Conservation (phyloP, 2,113 vertebrate species). For the Lycocorax pyrrhopterus region DNA sequence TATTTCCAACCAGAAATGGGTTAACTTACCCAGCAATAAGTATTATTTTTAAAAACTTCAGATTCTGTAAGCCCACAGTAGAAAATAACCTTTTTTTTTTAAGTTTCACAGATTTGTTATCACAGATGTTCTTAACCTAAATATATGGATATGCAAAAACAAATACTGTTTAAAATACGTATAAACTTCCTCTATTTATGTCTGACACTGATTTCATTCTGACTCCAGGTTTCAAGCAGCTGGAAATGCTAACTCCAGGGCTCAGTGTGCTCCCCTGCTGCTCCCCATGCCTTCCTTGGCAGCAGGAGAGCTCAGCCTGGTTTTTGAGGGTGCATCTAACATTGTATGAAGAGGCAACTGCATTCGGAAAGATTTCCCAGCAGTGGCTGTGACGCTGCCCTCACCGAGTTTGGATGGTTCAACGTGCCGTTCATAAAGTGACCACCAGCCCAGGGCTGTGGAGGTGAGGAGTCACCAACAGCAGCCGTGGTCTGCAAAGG, state of each 20-base stretch:
- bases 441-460: neutral
- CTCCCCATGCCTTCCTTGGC: neutral
- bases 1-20: neutral
- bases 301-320: neutral
- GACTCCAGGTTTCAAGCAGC: constrained; percentile 25
- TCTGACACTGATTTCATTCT: constrained; percentile 22
- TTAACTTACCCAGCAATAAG: neutral
- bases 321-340: neutral
- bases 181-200: constrained; percentile 66
- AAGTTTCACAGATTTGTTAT: constrained; percentile 16
- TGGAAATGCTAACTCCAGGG: neutral
- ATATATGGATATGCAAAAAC: constrained; percentile 42
- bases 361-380: neutral
- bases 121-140: constrained; percentile 61
- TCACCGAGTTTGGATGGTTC: neutral
- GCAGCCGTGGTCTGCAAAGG: neutral
- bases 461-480: neutral
- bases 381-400: neutral
- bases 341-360: neutral
- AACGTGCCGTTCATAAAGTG: neutral
- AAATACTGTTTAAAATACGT: constrained; percentile 44
- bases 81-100: neutral
- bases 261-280: neutral
- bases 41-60: neutral
- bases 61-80: neutral